These are phyloP conservation scores for Cinara cedri DNA, from an alignment of 2,888 invertebrate species.

Conservation along the genomic window DNA sequence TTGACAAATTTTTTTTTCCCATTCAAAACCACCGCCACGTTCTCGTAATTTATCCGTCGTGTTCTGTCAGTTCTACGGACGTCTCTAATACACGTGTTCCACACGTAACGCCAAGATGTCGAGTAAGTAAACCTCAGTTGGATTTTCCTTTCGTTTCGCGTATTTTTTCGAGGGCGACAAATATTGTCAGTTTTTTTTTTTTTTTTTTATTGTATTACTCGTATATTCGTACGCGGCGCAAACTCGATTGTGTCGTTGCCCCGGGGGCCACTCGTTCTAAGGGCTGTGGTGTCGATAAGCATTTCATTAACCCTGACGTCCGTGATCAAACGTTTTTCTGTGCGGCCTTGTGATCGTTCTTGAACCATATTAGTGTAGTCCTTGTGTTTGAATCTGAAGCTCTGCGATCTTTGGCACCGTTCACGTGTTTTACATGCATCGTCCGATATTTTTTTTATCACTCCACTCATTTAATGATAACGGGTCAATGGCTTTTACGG, in stretches of 20 bases:
- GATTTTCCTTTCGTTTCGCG: too few species aligned
- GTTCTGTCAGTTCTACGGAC: too few species aligned
- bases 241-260: too few species aligned
- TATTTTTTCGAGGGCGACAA: too few species aligned
- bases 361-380: not conserved
- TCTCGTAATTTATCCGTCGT: too few species aligned
- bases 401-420: not conserved
- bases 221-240: too few species aligned
- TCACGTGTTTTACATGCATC: conserved; percentile 54
- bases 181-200: too few species aligned
- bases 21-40: too few species aligned
- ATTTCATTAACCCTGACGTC: not conserved
- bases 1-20: not conserved
- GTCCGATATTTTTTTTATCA: conserved; percentile 13
- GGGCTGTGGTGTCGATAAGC: not conserved
- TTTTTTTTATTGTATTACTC: too few species aligned
- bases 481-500: conserved; percentile 33
- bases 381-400: not conserved
- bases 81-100: too few species aligned
- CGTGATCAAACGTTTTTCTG: conserved; percentile 27
- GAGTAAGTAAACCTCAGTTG: too few species aligned
- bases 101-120: too few species aligned
- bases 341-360: not conserved
- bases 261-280: not conserved
- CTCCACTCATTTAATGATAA: conserved; percentile 24